A percentile compares a stretch with the other conserved stretches of the same genome.
Evolutionary conservation across 2,113 vertebrate genomes (phyloP).

Genomic region (Glaucidium brasilianum): DNA sequence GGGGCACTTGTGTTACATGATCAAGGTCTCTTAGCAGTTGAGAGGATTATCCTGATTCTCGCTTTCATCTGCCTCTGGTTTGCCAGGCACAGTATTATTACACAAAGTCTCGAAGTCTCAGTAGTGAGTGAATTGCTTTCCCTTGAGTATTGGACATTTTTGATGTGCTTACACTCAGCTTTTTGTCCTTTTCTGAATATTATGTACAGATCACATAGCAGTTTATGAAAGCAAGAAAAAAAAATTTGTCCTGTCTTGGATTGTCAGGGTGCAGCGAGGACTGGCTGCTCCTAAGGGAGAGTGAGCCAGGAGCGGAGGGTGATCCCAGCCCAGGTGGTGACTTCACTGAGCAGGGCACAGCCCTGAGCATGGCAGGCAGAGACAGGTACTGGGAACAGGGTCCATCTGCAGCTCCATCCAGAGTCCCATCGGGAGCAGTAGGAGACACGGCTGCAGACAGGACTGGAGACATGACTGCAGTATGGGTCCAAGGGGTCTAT

Average conservation of each 20-base stretch:
- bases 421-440: not conserved
- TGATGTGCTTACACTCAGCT: not conserved
- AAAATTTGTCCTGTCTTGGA: not conserved
- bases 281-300: not conserved
- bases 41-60: conserved; percentile 41
- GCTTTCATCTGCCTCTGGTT: conserved; percentile 29
- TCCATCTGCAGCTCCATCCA: not conserved
- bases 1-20: not conserved
- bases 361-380: not conserved
- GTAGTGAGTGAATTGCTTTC: not conserved
- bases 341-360: not conserved
- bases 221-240: not conserved
- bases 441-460: not conserved
- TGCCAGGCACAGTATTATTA: not conserved
- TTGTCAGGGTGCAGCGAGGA: not conserved
- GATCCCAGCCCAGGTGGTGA: not conserved
- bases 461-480: not conserved
- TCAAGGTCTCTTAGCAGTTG: conserved; percentile 31
- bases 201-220: not conserved
- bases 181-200: not conserved
- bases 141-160: not conserved
- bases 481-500: fast-evolving
- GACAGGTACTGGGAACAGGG: not conserved
- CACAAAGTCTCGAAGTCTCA: not conserved
- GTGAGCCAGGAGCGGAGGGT: not conserved